Base-by-base conservation (phyloP, 2,888 invertebrate species). In the Rhimphoctona megacephalus region DNA sequence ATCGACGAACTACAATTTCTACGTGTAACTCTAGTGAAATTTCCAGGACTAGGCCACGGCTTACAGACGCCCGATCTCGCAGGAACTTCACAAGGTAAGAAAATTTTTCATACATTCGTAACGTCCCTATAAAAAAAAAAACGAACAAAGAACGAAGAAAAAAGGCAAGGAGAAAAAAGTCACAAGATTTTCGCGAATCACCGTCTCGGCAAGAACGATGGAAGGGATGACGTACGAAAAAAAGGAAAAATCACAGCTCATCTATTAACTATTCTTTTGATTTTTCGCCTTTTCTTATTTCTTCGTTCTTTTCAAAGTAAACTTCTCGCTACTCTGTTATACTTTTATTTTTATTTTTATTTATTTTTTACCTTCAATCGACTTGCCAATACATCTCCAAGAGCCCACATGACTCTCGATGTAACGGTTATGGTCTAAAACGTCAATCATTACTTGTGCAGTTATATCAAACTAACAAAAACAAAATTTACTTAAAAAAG, bases 31-130 rank as follows among this genome's bases (percentile, higher is more conserved):
- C 91, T 90, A 94, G 94, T 94, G 89, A 94, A 94, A 94, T 94
- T 94, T 94, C 94, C 94, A 94, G 94, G 94, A 88, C 90, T 94
- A 92, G 92, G 94, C 89, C 94, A 94, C 89, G 94, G 94, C 88
- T 91, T 94, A 87, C 94, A 94, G 90, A 94, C 94, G 89, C 95
- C 96, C 86, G 97, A 97, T 95, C 95, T 97, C 94, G 97, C 97
- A 91, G 97, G 97, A 94, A 97, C 97, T 93, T 97, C 97, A 92
- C 97, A 97, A 97, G 97, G 97, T 97, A 94, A 94, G 94, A 92
- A 88, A 85, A 86, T 76, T 85, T 86, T 66, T 89, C 82, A 70
- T 77, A 70, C 72, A 86, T 64, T 83, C 79, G 36, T 77, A 79
- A 70, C 77, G 61, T 83, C 76, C 54, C 70, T 22, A 73, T 61